phyloP scores from a whole-genome alignment of 2,113 vertebrate genomes.

The Nymphicus hollandicus region DNA sequence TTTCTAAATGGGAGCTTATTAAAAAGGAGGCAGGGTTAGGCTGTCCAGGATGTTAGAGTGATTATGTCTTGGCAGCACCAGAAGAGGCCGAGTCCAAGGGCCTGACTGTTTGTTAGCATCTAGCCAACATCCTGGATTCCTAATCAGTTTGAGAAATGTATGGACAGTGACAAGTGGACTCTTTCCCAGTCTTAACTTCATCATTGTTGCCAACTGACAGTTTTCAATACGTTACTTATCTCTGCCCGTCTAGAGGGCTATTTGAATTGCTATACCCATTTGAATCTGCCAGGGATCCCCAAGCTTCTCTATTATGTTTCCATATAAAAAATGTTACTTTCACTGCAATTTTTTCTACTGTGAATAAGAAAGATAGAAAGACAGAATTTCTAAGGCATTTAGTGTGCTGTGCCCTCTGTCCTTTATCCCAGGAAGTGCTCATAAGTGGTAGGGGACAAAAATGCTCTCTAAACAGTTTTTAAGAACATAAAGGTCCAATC shows the following conservation, averaged over 20 bases:
- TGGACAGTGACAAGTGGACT: neutral
- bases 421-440: neutral
- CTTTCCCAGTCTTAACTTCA: neutral
- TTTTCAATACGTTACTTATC: fast-evolving
- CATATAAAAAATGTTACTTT: neutral
- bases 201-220: neutral
- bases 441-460: neutral
- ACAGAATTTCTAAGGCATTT: neutral
- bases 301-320: neutral
- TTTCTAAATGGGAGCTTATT: conserved; percentile 33
- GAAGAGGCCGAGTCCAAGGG: neutral
- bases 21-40: conserved; percentile 10
- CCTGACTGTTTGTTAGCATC: neutral
- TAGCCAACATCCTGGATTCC: neutral
- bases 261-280: neutral
- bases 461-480: neutral
- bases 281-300: neutral
- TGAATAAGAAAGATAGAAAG: neutral
- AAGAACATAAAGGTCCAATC: neutral
- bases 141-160: neutral
- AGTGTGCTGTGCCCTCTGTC: neutral
- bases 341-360: neutral
- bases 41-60: conserved; percentile 8
- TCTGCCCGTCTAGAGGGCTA: neutral
- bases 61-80: conserved; percentile 19